These are phyloP conservation scores for Spinibarbus caldwelli DNA, from an alignment of 2,797 vertebrate species.

Conservation along the genomic window DNA sequence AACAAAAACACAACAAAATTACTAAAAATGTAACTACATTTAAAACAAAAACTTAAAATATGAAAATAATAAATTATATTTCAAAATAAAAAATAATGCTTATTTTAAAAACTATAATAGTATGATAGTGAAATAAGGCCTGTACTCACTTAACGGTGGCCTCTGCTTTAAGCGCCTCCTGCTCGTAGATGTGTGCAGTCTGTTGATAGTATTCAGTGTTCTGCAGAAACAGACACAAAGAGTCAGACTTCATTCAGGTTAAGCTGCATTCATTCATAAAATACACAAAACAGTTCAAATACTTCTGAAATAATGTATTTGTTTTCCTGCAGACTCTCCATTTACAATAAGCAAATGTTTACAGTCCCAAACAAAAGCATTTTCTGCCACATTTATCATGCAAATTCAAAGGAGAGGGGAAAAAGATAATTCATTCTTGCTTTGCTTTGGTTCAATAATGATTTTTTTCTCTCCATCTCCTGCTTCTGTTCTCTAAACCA, in stretches of 20 bases:
- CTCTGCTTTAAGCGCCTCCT: slow-evolving; percentile 85
- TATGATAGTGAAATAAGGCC: not conserved
- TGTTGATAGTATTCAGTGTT: slow-evolving; percentile 88
- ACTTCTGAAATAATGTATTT: not conserved
- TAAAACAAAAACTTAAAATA: not conserved
- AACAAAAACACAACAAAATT: not conserved
- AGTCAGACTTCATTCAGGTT: not conserved
- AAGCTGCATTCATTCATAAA: not conserved
- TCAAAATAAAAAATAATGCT: no score
- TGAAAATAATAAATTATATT: not conserved
- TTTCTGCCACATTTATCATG: not conserved
- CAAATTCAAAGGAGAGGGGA: not conserved
- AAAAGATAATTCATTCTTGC: not conserved
- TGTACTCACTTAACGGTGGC: slow-evolving; percentile 83
- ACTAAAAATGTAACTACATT: not conserved
- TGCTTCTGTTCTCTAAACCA: not conserved
- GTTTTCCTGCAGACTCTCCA: not conserved
- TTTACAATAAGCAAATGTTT: not conserved
- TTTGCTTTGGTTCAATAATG: not conserved
- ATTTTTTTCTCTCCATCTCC: not conserved
- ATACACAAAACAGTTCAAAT: no score
- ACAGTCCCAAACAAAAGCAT: not conserved
- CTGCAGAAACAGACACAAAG: slow-evolving; percentile 68
- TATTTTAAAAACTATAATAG: no score
- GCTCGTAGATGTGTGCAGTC: slow-evolving; percentile 84